Evolutionary conservation across 2,797 vertebrate genomes (phyloP).

Genomic region (Phalanger gymnotis): DNA sequence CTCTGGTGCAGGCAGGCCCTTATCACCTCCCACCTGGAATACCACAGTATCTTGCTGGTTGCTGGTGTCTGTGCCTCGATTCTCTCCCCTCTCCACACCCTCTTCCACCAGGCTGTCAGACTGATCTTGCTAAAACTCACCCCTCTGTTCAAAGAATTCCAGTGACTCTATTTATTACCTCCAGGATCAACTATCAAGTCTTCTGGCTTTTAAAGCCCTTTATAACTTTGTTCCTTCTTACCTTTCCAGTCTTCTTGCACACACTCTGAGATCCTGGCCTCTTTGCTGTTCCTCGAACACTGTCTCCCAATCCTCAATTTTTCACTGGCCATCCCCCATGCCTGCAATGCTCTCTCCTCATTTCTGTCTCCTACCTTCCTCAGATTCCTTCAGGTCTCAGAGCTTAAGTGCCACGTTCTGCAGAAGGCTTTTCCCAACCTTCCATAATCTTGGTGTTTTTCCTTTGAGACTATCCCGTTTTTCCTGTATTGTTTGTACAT

Average conservation of each 20-base stretch:
- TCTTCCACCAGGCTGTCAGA: not conserved
- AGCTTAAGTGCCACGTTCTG: not conserved
- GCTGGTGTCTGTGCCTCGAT: not conserved
- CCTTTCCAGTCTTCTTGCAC: not conserved
- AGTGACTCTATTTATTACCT: not conserved
- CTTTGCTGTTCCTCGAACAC: not conserved
- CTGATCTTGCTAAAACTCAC: not conserved
- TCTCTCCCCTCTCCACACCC: not conserved
- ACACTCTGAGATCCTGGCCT: not conserved
- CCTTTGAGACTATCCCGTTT: not conserved
- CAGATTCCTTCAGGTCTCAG: not conserved
- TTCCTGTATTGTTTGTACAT: too few species aligned
- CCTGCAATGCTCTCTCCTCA: not conserved
- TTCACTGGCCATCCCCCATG: not conserved
- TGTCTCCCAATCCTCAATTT: not conserved
- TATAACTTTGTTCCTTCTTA: not conserved
- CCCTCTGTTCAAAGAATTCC: not conserved
- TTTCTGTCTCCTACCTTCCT: not conserved
- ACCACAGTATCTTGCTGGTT: not conserved
- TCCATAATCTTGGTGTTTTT: not conserved
- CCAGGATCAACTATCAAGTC: not conserved
- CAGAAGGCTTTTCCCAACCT: too few species aligned
- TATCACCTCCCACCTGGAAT: not conserved
- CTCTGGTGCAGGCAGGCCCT: not conserved
- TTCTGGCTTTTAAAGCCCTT: not conserved